These are phyloP conservation scores for Nemotelus pantherinus DNA, from an alignment of 2,888 invertebrate genomes.

Conservation along the genomic window DNA sequence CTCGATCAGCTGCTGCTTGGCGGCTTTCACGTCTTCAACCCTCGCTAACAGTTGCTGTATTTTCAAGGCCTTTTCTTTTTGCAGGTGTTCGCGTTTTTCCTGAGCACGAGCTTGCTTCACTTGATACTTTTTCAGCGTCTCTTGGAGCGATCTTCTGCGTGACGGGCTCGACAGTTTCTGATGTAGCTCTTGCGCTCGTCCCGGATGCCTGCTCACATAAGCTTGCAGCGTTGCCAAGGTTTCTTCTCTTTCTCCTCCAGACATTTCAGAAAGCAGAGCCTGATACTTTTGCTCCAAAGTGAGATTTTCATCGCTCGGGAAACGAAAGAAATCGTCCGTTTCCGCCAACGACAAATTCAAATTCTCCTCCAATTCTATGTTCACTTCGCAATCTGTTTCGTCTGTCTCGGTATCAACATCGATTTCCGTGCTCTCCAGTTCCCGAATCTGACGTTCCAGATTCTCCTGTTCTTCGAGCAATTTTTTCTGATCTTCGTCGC, in stretches of 20 bases:
- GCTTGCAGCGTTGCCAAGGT: constrained; percentile 81
- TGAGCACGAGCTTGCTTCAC: constrained; percentile 93
- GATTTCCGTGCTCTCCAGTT: constrained; percentile 76
- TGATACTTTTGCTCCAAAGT: constrained; percentile 76
- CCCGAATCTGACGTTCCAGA: constrained; percentile 78
- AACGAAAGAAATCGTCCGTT: constrained; percentile 55
- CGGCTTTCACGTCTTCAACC: constrained; percentile 84
- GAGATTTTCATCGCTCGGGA: constrained; percentile 64
- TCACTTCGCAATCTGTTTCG: constrained; percentile 69
- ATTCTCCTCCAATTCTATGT: constrained; percentile 60
- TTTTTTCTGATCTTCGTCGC: constrained; percentile 79
- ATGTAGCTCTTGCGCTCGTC: constrained; percentile 89
- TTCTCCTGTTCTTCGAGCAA: constrained; percentile 81
- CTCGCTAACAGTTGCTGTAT: constrained; percentile 86
- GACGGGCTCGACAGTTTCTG: constrained; percentile 94
- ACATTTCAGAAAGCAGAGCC: constrained; percentile 77
- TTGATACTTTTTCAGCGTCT: constrained; percentile 81
- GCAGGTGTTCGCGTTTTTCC: constrained; percentile 81
- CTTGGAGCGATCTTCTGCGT: constrained; percentile 83
- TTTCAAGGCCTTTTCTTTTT: constrained; percentile 85
- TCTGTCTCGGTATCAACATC: constrained; percentile 85
- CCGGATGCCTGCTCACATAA: constrained; percentile 88
- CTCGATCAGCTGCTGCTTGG: constrained; percentile 86
- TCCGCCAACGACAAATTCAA: constrained; percentile 46
- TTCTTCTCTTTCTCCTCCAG: constrained; percentile 87